Base-by-base conservation (phyloP, 2,888 invertebrate species). In the Polia nebulosa region DNA sequence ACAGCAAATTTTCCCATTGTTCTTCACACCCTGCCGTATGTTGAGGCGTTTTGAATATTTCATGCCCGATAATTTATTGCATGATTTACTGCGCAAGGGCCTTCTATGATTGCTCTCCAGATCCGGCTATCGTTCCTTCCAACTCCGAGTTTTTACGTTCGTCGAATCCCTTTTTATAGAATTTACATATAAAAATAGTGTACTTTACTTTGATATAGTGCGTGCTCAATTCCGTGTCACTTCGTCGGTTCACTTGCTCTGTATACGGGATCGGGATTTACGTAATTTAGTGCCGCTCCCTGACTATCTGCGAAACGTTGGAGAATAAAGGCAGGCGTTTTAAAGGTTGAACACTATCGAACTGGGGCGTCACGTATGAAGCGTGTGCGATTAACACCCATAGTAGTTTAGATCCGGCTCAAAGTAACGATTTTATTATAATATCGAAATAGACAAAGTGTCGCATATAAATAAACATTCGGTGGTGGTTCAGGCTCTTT, bases 31-130 rank as follows among this genome's bases (percentile, higher is more conserved):
- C 86, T 76, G 83, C 84, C 89, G 87, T 92, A 92, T 90, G 91
- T 85, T 85, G 85, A 89, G 88, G 87, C 90, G 89, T 90, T 93
- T 90, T 93, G 92, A 92, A 92, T 95, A 94, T 95, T 93, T 94
- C 91, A 94, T 93, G 89, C 89, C 81, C 85, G 88, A 92, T 94
- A 94, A 94, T 94, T 94, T 94, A 94, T 93, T 91, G 91, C 91
- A 90, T 93, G 93, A 94, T 94, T 94, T 94, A 94, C 89, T 92
- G 87, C 84, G 85, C 83, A 83, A 88, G 88, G 86, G 88, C 88
- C 85, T 87, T 80, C 85, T 84, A 70, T 85, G 88, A 87, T 89
- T 88, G 87, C 86, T 75, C 81, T 80, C 61, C 52, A 80, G 82
- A 81, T 82, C 69, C 62, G 79, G 72, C 77, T 76, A 78, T 84